These are phyloP conservation scores for Proisotoma minuta DNA, from an alignment of 2,888 invertebrate species.

Conservation along the genomic window DNA sequence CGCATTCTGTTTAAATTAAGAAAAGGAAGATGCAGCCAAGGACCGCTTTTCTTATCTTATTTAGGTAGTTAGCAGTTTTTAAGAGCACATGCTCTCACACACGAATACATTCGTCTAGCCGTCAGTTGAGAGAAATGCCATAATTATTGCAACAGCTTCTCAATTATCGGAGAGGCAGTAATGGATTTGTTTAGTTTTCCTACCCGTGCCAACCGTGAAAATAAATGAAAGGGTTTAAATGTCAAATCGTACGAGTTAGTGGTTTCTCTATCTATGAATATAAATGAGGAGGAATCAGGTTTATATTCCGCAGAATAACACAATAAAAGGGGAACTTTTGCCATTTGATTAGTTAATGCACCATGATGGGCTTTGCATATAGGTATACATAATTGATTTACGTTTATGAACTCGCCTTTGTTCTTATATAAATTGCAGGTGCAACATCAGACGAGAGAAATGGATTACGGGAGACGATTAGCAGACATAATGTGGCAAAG, in stretches of 20 bases:
- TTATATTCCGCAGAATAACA: background rate
- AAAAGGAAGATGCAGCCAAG: background rate
- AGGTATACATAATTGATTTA: too few relatives aligned
- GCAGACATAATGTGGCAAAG: conserved; percentile 13
- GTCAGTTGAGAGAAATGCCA: background rate
- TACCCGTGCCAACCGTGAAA: background rate
- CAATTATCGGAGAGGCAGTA: background rate
- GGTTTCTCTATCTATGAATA: background rate
- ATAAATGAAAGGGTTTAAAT: background rate
- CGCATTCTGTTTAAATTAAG: conserved; percentile 6
- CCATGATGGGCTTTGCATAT: too few relatives aligned
- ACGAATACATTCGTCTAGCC: too few relatives aligned
- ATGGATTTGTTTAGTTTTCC: background rate
- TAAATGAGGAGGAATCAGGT: background rate
- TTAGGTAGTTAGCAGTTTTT: too few relatives aligned
- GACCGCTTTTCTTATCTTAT: too few relatives aligned
- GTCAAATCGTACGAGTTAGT: background rate
- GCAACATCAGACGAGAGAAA: background rate
- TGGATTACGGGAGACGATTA: conserved; percentile 16
- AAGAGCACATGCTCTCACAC: too few relatives aligned
- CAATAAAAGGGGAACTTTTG: background rate
- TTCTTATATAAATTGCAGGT: conserved; percentile 7
- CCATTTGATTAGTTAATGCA: background rate
- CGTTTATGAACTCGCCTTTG: background rate
- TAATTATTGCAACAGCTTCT: too few relatives aligned